Percentiles rank a stretch among this genome's conserved stretches.
Evolutionary conservation across 2,888 invertebrate genomes (phyloP).

Genomic region (Agonopterix subpropinquella): DNA sequence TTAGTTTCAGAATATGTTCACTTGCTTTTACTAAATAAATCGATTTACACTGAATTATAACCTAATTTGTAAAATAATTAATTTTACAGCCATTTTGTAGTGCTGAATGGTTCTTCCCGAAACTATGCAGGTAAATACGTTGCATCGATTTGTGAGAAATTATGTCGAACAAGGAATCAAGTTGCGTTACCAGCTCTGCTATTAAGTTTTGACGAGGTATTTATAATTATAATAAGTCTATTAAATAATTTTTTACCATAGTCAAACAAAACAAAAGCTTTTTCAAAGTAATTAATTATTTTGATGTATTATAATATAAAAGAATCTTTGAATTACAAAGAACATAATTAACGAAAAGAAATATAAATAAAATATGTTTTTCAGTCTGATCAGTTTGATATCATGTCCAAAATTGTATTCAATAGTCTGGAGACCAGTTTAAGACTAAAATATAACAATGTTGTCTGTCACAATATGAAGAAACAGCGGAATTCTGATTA

Average conservation of each 20-base stretch:
- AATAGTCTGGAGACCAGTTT: conserved; percentile 36
- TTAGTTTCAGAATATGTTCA: too few species aligned
- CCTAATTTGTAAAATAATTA: neutral
- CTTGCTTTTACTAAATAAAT: too few species aligned
- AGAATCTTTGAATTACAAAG: too few species aligned
- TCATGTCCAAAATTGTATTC: conserved; percentile 7
- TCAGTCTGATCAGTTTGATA: too few species aligned
- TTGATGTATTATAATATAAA: too few species aligned
- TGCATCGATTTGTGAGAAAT: conserved; percentile 25
- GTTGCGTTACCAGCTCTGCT: conserved; percentile 30
- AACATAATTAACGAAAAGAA: too few species aligned
- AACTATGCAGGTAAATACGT: conserved; percentile 26
- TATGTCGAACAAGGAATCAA: conserved; percentile 33
- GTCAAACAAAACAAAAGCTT: too few species aligned
- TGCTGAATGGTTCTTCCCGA: conserved; percentile 23
- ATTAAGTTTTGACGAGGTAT: conserved; percentile 25
- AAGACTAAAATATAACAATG: conserved; percentile 32
- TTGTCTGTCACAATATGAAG: conserved; percentile 24
- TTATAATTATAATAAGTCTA: too few species aligned
- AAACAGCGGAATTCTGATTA: conserved; percentile 15
- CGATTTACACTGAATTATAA: too few species aligned
- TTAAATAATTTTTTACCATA: too few species aligned
- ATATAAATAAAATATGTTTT: too few species aligned
- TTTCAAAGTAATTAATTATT: too few species aligned
- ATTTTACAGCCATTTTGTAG: conserved; percentile 30